These are phyloP conservation scores for Oegoconia quadripuncta DNA, from an alignment of 2,888 invertebrate species.

Conservation along the genomic window DNA sequence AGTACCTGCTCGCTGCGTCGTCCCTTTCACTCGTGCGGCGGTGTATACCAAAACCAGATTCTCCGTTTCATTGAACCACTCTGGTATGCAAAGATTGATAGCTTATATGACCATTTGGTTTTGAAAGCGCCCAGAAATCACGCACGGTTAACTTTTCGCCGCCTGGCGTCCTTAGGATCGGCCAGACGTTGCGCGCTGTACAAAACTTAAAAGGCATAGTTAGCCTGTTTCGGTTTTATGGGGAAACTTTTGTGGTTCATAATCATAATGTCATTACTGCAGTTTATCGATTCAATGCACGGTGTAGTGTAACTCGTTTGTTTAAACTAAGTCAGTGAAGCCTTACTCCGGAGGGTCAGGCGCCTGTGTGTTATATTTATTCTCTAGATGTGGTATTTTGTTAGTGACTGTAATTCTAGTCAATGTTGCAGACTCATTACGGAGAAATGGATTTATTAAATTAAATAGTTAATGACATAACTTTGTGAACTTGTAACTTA, in stretches of 20 bases:
- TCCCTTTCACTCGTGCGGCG: constrained; percentile 63
- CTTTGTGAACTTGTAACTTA: constrained; percentile 41
- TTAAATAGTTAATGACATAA: too few species aligned
- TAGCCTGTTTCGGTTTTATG: constrained; percentile 29
- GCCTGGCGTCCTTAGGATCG: constrained; percentile 73
- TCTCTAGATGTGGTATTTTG: constrained; percentile 38
- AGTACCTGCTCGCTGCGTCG: constrained; percentile 59
- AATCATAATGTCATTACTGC: constrained; percentile 53
- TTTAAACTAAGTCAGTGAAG: constrained; percentile 54
- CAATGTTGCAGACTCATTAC: constrained; percentile 12
- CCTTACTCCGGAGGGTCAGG: constrained; percentile 44
- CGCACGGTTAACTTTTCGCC: constrained; percentile 76
- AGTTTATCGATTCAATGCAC: constrained; percentile 51
- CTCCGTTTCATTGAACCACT: constrained; percentile 69
- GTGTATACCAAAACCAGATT: constrained; percentile 38
- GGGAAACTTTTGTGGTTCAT: constrained; percentile 45
- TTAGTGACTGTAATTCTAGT: constrained; percentile 34
- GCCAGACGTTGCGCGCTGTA: constrained; percentile 55
- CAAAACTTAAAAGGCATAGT: constrained; percentile 45
- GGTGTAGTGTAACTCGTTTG: constrained; percentile 45
- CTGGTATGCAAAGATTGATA: constrained; percentile 80
- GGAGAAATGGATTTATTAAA: constrained; percentile 28
- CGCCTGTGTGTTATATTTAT: constrained; percentile 38
- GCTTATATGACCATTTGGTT: constrained; percentile 78
- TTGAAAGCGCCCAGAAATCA: constrained; percentile 76